Conservation (phyloP, 2,888 invertebrate genomes). For the Pediacus dermestoides region DNA sequence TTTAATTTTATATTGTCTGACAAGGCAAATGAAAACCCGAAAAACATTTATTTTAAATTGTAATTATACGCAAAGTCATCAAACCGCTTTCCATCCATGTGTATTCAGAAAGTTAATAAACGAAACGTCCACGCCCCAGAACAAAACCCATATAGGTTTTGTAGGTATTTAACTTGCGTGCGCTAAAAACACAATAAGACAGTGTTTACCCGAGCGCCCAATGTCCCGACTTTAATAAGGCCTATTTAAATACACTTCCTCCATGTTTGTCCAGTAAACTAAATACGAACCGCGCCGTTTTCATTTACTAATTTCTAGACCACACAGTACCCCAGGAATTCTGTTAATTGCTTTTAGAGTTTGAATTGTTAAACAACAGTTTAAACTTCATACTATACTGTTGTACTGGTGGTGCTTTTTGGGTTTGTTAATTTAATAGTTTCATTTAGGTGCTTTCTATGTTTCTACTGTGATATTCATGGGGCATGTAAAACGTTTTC, state of each 20-base stretch:
- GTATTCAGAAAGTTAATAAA: too few species aligned
- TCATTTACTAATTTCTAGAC: slow-evolving; percentile 43
- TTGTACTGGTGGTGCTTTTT: too few species aligned
- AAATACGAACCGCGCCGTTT: slow-evolving; percentile 38
- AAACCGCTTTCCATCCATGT: too few species aligned
- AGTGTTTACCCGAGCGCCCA: slow-evolving; percentile 30
- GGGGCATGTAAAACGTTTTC: slow-evolving; percentile 1
- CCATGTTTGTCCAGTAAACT: slow-evolving; percentile 40
- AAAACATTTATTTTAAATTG: too few species aligned
- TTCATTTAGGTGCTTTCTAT: slow-evolving; percentile 2
- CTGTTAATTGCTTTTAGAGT: slow-evolving; percentile 44
- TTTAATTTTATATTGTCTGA: too few species aligned
- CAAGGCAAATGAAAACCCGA: too few species aligned
- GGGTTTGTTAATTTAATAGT: slow-evolving; percentile 4
- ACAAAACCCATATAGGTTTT: too few species aligned
- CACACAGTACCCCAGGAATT: slow-evolving; percentile 39
- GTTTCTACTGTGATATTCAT: neutral
- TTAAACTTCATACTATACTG: slow-evolving; percentile 22
- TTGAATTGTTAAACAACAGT: slow-evolving; percentile 39
- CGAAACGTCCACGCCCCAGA: too few species aligned
- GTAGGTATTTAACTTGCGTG: slow-evolving; percentile 21
- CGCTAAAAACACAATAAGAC: slow-evolving; percentile 37
- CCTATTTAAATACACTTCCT: slow-evolving; percentile 43
- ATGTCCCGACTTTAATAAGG: slow-evolving; percentile 40
- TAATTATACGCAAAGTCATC: too few species aligned